Percentiles rank a stretch among this genome's conserved stretches.
These are phyloP conservation scores for Blennius ocellaris DNA, from an alignment of 2,113 vertebrate species.

Conservation along the genomic window DNA sequence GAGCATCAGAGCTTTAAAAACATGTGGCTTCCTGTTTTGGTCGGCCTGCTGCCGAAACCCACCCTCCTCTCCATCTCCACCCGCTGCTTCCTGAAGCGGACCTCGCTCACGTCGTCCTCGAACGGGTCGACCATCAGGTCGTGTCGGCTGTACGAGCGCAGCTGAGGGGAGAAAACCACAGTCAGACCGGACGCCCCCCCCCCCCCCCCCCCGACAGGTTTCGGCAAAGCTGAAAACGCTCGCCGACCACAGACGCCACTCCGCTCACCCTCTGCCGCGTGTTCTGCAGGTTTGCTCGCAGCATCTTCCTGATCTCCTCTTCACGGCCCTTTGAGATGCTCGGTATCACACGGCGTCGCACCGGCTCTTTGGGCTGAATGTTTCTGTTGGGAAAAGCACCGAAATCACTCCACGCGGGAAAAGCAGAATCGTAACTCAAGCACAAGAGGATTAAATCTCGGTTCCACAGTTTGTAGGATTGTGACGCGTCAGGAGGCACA, in stretches of 20 bases:
- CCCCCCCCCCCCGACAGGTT: no score
- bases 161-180: conserved; percentile 72
- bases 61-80: conserved; percentile 88
- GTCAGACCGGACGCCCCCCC: no score
- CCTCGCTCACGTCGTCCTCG: conserved; percentile 91
- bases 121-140: conserved; percentile 90
- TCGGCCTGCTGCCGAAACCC: conserved; percentile 22
- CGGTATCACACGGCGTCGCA: conserved; percentile 77
- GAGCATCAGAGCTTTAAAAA: no score
- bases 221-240: no score
- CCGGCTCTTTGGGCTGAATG: conserved; percentile 75
- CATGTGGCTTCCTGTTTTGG: no score
- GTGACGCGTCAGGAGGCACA: no score
- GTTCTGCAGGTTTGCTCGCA: conserved; percentile 91
- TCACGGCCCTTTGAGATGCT: conserved; percentile 91
- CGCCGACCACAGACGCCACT: not conserved
- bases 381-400: conserved; percentile 76
- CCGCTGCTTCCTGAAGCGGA: conserved; percentile 88
- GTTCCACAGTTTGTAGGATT: no score
- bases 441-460: no score
- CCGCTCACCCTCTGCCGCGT: conserved; percentile 89
- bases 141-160: conserved; percentile 95
- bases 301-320: conserved; percentile 91
- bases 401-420: no score
- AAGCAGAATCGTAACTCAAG: no score